These are phyloP conservation scores for Nycteola revayana DNA, from an alignment of 2,888 invertebrate genomes.

Conservation along the genomic window DNA sequence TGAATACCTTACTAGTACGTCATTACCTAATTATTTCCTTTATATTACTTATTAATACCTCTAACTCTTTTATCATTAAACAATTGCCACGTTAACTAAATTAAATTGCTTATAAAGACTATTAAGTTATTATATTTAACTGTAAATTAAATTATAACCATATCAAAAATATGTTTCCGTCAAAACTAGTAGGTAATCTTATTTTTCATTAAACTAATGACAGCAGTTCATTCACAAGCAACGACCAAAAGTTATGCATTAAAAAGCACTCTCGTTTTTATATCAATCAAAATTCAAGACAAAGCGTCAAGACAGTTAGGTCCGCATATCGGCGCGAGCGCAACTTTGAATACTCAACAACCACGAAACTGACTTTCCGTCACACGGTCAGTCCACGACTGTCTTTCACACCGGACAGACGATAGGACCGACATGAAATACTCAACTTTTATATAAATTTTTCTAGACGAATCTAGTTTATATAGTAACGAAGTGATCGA, in stretches of 20 bases:
- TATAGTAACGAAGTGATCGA: slow-evolving; percentile 33
- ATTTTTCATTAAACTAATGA: too few relatives aligned
- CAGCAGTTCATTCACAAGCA: too few relatives aligned
- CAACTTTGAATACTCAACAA: slow-evolving; percentile 65
- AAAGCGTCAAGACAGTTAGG: slow-evolving; percentile 74
- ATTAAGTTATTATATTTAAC: too few relatives aligned
- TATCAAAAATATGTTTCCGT: too few relatives aligned
- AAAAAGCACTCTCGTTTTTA: slow-evolving; percentile 69
- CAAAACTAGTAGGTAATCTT: background rate
- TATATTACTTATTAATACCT: too few relatives aligned
- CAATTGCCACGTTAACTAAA: too few relatives aligned
- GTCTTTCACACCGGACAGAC: slow-evolving; percentile 70
- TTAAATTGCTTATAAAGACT: too few relatives aligned
- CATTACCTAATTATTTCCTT: too few relatives aligned
- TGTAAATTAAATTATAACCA: too few relatives aligned
- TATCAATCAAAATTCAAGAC: slow-evolving; percentile 62
- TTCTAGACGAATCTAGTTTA: slow-evolving; percentile 38
- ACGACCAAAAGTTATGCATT: slow-evolving; percentile 7
- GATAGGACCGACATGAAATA: slow-evolving; percentile 56
- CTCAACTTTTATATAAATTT: slow-evolving; percentile 38
- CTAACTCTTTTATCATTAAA: too few relatives aligned
- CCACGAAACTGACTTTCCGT: slow-evolving; percentile 59
- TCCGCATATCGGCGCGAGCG: slow-evolving; percentile 59
- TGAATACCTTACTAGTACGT: too few relatives aligned
- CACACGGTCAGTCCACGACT: slow-evolving; percentile 69